phyloP scores from a whole-genome alignment of 1,140 invertebrate genomes.

The Mylabris phalerata region DNA sequence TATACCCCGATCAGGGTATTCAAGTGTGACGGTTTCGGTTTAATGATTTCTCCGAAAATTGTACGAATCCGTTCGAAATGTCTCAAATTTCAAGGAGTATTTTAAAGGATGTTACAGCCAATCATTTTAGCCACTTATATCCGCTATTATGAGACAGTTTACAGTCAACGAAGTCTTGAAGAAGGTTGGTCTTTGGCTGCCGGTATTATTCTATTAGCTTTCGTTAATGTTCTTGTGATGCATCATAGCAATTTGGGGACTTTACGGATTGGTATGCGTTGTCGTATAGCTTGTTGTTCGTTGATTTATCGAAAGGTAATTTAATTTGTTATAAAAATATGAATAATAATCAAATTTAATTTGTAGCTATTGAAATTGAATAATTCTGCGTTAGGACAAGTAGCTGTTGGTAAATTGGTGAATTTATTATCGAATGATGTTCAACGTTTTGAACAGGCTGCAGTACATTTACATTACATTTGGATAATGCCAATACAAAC shows the following conservation, averaged over 20 bases:
- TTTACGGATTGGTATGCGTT: conserved; percentile 48
- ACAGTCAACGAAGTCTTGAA: conserved; percentile 1
- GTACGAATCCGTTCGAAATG: too few species aligned
- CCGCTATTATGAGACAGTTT: conserved; percentile 37
- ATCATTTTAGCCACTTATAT: conserved; percentile 39
- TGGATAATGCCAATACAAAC: conserved; percentile 72
- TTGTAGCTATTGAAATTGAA: conserved; percentile 33
- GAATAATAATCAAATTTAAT: conserved; percentile 26
- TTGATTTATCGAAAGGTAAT: conserved; percentile 51
- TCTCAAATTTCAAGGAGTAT: too few species aligned
- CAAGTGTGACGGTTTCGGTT: too few species aligned
- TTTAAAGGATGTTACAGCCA: conserved; percentile 28
- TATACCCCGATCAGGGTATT: too few species aligned
- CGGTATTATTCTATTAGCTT: conserved; percentile 41
- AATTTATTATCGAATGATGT: conserved; percentile 73
- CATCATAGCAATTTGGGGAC: conserved; percentile 44
- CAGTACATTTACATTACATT: conserved; percentile 53
- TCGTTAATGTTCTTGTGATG: conserved; percentile 40
- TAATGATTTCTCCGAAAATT: too few species aligned
- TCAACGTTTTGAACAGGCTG: conserved; percentile 49
- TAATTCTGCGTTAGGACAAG: conserved; percentile 35
- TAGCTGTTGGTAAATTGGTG: conserved; percentile 60
- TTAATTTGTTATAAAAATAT: conserved; percentile 30
- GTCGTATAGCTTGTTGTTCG: conserved; percentile 48
- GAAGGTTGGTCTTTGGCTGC: conserved; percentile 45